Base-by-base conservation (phyloP, 1,140 invertebrate species). In the Drosophila yakuba region DNA sequence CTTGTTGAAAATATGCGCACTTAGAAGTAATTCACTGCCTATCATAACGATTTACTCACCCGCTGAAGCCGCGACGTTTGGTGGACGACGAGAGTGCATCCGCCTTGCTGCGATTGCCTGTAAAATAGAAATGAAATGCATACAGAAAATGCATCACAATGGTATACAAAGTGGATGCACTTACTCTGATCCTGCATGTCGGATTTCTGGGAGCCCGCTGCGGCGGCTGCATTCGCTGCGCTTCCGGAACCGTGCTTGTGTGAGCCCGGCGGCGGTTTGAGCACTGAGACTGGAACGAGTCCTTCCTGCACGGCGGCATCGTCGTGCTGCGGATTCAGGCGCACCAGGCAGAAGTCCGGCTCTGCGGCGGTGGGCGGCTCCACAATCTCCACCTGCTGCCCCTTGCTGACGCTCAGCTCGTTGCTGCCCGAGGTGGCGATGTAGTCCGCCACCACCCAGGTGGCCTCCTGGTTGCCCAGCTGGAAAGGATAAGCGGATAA, bases 311-410 rank as follows among this genome's bases (percentile, higher is more conserved):
- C 95, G 25, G 94, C 94, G 4, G 93, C 91, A 62, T 94, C 93
- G 69, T 94, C 94, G n/a, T 93, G 93, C 45, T 93, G 90, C n/a
- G 93, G 86, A 91, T 91, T 92, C 69, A 92, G 81, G 52, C 95
- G 94, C 51, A 96, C 94, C 79, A 95, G 90, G 93, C 95, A 95
- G 93, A 94, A 95, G 83, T 95, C 95, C 93, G 81, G 94, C 77
- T 80, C 94, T 86, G 61, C 91, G 76, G 77, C 92, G 73, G 84
- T 91, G 68, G 94, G 94, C 51, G 95, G 93, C 82, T 98, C 97
- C 52, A 98, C 91, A 54, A 98, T 95, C 90, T 98, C 98, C 47
- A 98, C 97, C 93, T 98, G 97, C 92, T 98, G 97, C 10, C 97
- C 97, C 89, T 97, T 97, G 45, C 93, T 93, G 8, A 98, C 97